Evolutionary conservation across 2,113 vertebrate genomes (phyloP).

Genomic region (Forbesichthys agassizii): DNA sequence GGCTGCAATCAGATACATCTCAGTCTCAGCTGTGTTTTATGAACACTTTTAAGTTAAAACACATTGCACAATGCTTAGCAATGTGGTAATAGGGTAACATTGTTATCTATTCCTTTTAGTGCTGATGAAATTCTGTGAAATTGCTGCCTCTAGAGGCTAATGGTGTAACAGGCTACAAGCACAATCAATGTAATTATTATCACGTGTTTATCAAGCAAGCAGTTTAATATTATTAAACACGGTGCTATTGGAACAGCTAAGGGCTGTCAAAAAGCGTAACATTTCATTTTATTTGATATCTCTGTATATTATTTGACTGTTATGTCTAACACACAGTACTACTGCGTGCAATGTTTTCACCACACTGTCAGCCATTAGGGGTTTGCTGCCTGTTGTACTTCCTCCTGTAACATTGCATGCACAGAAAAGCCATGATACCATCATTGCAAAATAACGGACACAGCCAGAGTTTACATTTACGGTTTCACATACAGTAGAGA

Average conservation of each 20-base stretch:
- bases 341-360: not conserved
- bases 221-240: constrained; percentile 1
- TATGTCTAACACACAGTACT: not conserved
- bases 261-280: not conserved
- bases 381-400: not conserved
- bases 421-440: no score
- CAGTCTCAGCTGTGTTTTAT: no score
- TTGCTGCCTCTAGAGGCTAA: constrained; percentile 10
- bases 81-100: not conserved
- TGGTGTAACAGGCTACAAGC: constrained; percentile 5
- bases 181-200: constrained; percentile 6
- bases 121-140: constrained; percentile 28
- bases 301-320: no score
- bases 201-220: not conserved
- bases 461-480: no score
- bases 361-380: not conserved
- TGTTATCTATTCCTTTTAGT: constrained; percentile 13
- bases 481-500: no score
- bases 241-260: not conserved
- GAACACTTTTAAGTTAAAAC: no score
- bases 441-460: no score
- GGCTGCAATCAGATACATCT: no score
- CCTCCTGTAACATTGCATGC: no score
- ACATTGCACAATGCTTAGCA: no score
- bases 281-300: no score